These are phyloP conservation scores for Prenolepis imparis DNA, from an alignment of 2,888 invertebrate genomes.

Conservation along the genomic window DNA sequence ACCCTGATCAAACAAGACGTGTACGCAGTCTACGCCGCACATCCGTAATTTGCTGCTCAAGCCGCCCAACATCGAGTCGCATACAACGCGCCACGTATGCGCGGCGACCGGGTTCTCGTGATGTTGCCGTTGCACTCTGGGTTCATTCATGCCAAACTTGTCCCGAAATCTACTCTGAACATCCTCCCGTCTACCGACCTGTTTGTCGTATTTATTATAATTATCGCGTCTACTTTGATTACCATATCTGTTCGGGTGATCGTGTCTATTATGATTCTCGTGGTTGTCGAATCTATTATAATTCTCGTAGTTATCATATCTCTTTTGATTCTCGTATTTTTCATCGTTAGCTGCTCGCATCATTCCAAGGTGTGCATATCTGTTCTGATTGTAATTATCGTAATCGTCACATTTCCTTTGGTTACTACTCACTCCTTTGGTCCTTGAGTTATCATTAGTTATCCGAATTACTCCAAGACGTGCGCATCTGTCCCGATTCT, in stretches of 20 bases:
- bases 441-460: slow-evolving; percentile 1
- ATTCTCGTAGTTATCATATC: not conserved
- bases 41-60: slow-evolving; percentile 89
- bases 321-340: slow-evolving; percentile 19
- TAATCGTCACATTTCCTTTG: slow-evolving; percentile 4
- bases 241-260: not conserved
- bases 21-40: slow-evolving; percentile 89
- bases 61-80: slow-evolving; percentile 89
- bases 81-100: slow-evolving; percentile 86
- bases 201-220: slow-evolving; percentile 5
- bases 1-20: slow-evolving; percentile 86
- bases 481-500: not conserved
- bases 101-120: slow-evolving; percentile 51
- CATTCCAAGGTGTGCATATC: not conserved
- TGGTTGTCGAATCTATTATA: not conserved
- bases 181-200: slow-evolving; percentile 23
- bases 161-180: not conserved
- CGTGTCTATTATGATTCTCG: slow-evolving; percentile 2
- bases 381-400: slow-evolving; percentile 23
- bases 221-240: slow-evolving; percentile 24
- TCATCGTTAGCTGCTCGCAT: not conserved
- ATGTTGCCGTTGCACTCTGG: not conserved
- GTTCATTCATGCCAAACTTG: not conserved
- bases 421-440: too few relatives aligned
- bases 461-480: not conserved